Percentiles rank a stretch among this genome's conserved stretches.
Evolutionary conservation across 2,797 vertebrate genomes (phyloP).

Genomic region (Tangara arthus): DNA sequence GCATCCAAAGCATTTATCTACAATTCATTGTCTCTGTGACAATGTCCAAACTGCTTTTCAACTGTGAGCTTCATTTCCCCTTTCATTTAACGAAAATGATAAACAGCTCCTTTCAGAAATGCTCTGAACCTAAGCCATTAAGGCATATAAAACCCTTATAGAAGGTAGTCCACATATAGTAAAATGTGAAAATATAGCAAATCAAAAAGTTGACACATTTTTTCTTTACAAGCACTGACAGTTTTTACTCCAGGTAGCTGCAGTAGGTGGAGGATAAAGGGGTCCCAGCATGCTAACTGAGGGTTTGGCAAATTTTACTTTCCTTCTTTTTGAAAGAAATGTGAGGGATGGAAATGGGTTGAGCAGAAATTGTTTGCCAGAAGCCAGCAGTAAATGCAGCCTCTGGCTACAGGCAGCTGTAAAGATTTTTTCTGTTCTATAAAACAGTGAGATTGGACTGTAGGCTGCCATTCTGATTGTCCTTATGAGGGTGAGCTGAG

Average conservation of each 20-base stretch:
- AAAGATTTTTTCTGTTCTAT: background rate
- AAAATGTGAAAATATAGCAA: background rate
- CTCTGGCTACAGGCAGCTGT: background rate
- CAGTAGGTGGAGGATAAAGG: background rate
- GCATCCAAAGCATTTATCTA: background rate
- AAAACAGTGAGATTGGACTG: background rate
- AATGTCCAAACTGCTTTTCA: background rate
- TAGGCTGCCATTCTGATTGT: background rate
- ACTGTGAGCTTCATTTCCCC: background rate
- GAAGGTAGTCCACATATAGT: background rate
- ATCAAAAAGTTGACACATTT: background rate
- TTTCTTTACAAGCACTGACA: background rate
- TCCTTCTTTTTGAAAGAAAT: background rate
- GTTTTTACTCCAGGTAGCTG: background rate
- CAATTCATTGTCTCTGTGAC: background rate
- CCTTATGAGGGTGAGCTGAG: background rate
- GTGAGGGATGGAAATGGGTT: background rate
- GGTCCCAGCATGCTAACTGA: background rate
- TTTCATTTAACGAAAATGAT: background rate
- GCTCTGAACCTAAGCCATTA: background rate
- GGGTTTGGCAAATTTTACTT: background rate
- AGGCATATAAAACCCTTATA: background rate
- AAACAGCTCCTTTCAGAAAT: background rate
- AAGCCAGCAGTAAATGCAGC: background rate
- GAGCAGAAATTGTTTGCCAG: background rate